Conservation (phyloP, 2,888 invertebrate genomes). For the Schizaphis graminum region DNA sequence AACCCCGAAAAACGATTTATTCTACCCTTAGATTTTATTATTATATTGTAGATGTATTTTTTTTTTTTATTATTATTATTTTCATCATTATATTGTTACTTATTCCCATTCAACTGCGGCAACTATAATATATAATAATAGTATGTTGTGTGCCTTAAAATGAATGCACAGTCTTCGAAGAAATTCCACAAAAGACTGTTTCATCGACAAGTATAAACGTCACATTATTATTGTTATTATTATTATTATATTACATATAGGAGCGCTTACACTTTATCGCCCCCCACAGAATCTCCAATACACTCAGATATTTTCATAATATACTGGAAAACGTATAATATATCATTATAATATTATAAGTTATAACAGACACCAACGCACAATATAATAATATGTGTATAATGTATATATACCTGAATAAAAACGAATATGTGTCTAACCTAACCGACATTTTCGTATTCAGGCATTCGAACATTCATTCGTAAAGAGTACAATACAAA, state of each 20-base stretch:
- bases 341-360: conserved; percentile 22
- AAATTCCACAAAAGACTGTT: conserved; percentile 52
- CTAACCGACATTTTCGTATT: conserved; percentile 22
- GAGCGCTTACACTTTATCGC: not conserved
- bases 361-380: conserved; percentile 4
- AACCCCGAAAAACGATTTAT: conserved; percentile 23
- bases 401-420: not conserved
- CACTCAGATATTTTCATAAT: not conserved
- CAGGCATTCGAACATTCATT: not conserved
- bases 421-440: conserved; percentile 16
- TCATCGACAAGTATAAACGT: conserved; percentile 34
- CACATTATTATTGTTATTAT: conserved; percentile 32
- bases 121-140: conserved; percentile 25
- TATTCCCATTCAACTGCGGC: conserved; percentile 25
- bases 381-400: not conserved
- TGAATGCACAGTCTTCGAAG: not conserved
- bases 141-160: not conserved
- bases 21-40: not conserved
- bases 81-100: not conserved
- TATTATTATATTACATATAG: conserved; percentile 26
- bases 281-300: conserved; percentile 16
- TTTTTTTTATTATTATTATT: conserved; percentile 18
- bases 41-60: not conserved
- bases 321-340: conserved; percentile 21
- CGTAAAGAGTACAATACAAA: conserved; percentile 2